phyloP scores from a whole-genome alignment of 1,140 invertebrate genomes.

The Mizuhopecten yessoensis region DNA sequence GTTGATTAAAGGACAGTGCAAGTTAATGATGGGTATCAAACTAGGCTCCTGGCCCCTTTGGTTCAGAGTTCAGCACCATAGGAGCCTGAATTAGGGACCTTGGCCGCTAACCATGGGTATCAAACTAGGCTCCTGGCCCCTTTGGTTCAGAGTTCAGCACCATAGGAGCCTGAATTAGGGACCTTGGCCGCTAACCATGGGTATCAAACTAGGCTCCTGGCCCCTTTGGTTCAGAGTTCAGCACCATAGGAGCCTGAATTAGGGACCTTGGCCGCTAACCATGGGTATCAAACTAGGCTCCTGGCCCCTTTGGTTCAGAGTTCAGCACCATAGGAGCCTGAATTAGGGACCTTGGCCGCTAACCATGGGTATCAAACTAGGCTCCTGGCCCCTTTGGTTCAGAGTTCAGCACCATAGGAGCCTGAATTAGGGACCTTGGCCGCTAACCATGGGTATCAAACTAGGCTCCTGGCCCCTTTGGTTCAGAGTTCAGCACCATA shows the following conservation, averaged over 20 bases:
- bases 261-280: slow-evolving; percentile 22
- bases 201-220: slow-evolving; percentile 24
- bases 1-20: not conserved
- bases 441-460: slow-evolving; percentile 33
- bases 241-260: not conserved
- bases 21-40: slow-evolving; percentile 33
- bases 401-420: not conserved
- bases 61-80: not conserved
- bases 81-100: slow-evolving; percentile 14
- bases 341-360: slow-evolving; percentile 23
- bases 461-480: slow-evolving; percentile 12
- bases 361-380: slow-evolving; percentile 33
- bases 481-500: not conserved
- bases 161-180: not conserved
- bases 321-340: not conserved
- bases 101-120: slow-evolving; percentile 31
- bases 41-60: slow-evolving; percentile 12
- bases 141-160: slow-evolving; percentile 15
- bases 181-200: slow-evolving; percentile 23
- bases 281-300: slow-evolving; percentile 25
- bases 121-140: slow-evolving; percentile 22
- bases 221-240: slow-evolving; percentile 13
- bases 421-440: slow-evolving; percentile 22
- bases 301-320: slow-evolving; percentile 11
- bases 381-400: slow-evolving; percentile 9